Evolutionary conservation across 2,888 invertebrate genomes (phyloP).

Genomic region (Andricus quercusramuli): DNA sequence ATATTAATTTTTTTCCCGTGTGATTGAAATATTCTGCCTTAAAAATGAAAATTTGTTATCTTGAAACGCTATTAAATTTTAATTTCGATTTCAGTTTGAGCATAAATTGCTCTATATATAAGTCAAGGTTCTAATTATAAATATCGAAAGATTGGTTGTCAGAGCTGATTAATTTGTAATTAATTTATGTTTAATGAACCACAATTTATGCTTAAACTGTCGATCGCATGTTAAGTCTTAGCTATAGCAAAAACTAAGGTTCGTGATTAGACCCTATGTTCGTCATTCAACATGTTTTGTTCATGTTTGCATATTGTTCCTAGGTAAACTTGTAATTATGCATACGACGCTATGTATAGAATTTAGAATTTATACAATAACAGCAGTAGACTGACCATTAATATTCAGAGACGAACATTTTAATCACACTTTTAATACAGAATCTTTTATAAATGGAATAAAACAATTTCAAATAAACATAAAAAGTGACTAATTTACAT

Average conservation of each 20-base stretch:
- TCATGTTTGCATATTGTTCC: conserved; percentile 10
- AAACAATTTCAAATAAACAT: too few species aligned
- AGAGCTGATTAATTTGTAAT: neutral
- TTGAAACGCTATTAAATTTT: too few species aligned
- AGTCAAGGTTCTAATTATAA: neutral
- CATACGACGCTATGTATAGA: neutral
- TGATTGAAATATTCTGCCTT: too few species aligned
- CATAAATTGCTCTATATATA: neutral
- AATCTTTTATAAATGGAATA: too few species aligned
- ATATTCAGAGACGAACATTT: too few species aligned
- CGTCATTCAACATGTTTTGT: conserved; percentile 19
- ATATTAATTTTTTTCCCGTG: too few species aligned
- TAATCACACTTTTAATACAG: too few species aligned
- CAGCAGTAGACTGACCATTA: neutral
- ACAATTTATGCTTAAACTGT: neutral
- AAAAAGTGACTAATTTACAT: too few species aligned
- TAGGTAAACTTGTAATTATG: conserved; percentile 18
- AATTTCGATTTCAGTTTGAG: too few species aligned
- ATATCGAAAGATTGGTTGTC: neutral
- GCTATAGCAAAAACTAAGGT: neutral
- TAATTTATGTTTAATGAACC: neutral
- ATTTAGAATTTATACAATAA: neutral
- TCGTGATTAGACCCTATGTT: neutral
- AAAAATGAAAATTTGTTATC: too few species aligned
- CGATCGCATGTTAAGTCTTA: neutral